phyloP scores from a whole-genome alignment of 30 jellyfish, hydroid and myxozoan genomes.

The Chrysaora quinquecirrha region DNA sequence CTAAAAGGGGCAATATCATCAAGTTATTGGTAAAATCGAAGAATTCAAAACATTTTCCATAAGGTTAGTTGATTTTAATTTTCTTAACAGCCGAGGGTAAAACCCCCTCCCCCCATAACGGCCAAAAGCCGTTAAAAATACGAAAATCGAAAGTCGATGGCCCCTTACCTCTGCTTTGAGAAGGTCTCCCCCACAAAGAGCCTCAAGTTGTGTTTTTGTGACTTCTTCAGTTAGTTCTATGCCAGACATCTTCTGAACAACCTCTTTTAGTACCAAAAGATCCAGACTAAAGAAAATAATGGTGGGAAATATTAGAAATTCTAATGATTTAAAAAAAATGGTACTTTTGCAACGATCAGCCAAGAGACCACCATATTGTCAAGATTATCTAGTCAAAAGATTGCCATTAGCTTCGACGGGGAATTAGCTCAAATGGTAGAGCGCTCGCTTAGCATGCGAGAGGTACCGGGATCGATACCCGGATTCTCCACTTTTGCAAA shows the following conservation, averaged over 20 bases:
- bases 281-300: slow-evolving; percentile 67
- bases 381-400: neutral
- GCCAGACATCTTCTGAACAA: slow-evolving; percentile 97
- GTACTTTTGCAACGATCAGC: no score
- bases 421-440: slow-evolving; percentile 81
- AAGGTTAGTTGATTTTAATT: no score
- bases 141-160: no score
- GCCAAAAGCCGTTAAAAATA: no score
- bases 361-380: neutral
- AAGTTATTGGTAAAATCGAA: no score
- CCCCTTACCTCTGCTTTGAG: slow-evolving; percentile 92
- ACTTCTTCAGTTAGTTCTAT: slow-evolving; percentile 92
- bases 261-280: slow-evolving; percentile 93
- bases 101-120: no score
- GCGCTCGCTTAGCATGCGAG: slow-evolving; percentile 91
- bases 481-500: slow-evolving; percentile 68
- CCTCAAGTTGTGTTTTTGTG: slow-evolving; percentile 87
- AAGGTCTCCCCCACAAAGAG: slow-evolving; percentile 96
- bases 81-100: no score
- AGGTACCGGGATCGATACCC: slow-evolving; percentile 91
- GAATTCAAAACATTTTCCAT: no score
- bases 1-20: no score
- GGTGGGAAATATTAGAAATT: neutral
- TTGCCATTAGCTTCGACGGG: slow-evolving; percentile 23
- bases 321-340: no score